phyloP scores from a whole-genome alignment of 2,888 invertebrate genomes.

The Parapristionchus giblindavisi region DNA sequence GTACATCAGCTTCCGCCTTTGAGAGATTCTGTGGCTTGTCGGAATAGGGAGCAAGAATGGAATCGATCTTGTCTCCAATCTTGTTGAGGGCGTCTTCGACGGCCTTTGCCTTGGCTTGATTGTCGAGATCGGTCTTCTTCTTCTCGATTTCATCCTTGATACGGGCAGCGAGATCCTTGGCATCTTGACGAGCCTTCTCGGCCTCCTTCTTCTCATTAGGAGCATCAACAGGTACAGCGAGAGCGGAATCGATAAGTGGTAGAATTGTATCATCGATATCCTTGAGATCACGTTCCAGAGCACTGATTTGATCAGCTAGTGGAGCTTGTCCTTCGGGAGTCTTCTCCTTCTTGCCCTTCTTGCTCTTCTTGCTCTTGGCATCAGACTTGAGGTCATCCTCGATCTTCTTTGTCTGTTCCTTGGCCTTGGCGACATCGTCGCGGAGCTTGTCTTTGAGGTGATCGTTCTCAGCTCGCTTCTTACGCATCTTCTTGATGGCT shows the following conservation, averaged over 20 bases:
- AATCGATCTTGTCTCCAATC: conserved; percentile 31
- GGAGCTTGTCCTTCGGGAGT: conserved; percentile 41
- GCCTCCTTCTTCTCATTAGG: conserved; percentile 30
- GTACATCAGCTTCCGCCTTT: conserved; percentile 19
- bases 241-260: not conserved
- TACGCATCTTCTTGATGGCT: conserved; percentile 44
- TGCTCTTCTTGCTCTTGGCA: conserved; percentile 38
- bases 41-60: conserved; percentile 51
- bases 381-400: conserved; percentile 41
- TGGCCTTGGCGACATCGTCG: conserved; percentile 44
- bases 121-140: conserved; percentile 19
- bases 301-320: conserved; percentile 32
- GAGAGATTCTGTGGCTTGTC: conserved; percentile 33
- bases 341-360: conserved; percentile 50
- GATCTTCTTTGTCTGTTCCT: conserved; percentile 41
- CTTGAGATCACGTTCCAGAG: not conserved
- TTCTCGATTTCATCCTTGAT: conserved; percentile 8
- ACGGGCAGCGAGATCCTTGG: conserved; percentile 20
- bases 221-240: conserved; percentile 20
- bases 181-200: conserved; percentile 25
- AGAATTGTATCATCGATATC: conserved; percentile 16
- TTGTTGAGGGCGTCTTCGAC: conserved; percentile 18
- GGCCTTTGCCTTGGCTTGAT: conserved; percentile 6
- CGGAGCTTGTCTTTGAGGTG: conserved; percentile 37
- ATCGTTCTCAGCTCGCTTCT: conserved; percentile 43